Percentiles rank a stretch among this genome's conserved stretches.
Conservation (phyloP, 2,113 vertebrate genomes). For the Tetraodon nigroviridis region DNA sequence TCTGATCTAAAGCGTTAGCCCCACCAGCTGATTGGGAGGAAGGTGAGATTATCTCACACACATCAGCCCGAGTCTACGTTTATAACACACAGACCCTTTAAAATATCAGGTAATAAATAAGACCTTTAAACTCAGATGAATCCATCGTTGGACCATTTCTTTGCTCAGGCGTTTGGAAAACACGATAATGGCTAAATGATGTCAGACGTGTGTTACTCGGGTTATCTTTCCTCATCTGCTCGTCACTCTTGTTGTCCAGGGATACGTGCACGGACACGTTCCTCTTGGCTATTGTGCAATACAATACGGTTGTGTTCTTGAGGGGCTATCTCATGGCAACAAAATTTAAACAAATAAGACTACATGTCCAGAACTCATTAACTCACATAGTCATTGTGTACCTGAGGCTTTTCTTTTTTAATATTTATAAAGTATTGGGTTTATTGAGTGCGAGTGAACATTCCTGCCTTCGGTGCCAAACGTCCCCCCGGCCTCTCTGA, state of each 20-base stretch:
- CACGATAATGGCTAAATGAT: background rate
- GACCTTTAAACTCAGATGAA: no score
- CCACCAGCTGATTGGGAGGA: no score
- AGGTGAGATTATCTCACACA: no score
- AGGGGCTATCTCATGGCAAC: conserved; percentile 15
- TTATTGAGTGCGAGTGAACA: conserved; percentile 13
- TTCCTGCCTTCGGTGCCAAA: conserved; percentile 15
- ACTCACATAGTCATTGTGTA: background rate
- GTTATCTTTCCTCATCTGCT: conserved; percentile 2
- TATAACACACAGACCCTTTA: no score
- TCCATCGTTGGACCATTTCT: no score
- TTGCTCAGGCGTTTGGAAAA: no score
- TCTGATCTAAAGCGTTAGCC: no score
- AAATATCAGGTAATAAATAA: no score
- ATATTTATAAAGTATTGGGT: background rate
- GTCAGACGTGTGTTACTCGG: background rate
- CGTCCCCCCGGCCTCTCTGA: conserved; percentile 17
- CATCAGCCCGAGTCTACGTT: no score
- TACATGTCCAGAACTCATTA: background rate
- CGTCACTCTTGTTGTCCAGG: conserved; percentile 4
- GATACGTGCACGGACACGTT: conserved; percentile 44
- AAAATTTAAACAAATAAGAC: conserved; percentile 5
- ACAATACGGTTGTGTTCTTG: conserved; percentile 15
- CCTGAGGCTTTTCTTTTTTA: background rate
- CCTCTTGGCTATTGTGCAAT: conserved; percentile 25